These are phyloP conservation scores for Trichoplusia ni DNA, from an alignment of 1,140 invertebrate species.

Conservation along the genomic window DNA sequence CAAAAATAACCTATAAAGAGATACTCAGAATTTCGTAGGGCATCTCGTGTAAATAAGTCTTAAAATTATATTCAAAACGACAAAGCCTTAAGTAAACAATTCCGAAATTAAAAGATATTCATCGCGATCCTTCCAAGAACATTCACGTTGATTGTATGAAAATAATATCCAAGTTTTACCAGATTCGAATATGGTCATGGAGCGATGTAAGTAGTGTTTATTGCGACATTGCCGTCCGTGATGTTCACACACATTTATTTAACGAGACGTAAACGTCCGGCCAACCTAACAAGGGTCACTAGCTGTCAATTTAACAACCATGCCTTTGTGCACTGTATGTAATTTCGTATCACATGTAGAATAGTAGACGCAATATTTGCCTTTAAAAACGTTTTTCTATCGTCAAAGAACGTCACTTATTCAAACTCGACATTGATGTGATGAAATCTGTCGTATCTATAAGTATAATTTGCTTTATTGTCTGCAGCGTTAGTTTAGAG, in stretches of 20 bases:
- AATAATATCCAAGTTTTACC: slow-evolving; percentile 16
- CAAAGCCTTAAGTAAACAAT: not conserved
- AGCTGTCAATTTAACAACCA: slow-evolving; percentile 37
- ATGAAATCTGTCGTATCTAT: slow-evolving; percentile 35
- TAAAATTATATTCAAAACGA: too few relatives aligned
- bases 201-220: slow-evolving; percentile 20
- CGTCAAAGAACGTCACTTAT: not conserved
- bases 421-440: slow-evolving; percentile 36
- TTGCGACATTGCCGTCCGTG: slow-evolving; percentile 23
- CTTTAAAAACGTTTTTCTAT: too few relatives aligned
- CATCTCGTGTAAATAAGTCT: too few relatives aligned
- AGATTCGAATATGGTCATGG: slow-evolving; percentile 24
- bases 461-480: slow-evolving; percentile 44
- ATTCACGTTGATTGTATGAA: slow-evolving; percentile 15
- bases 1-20: too few relatives aligned
- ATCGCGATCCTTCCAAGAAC: slow-evolving; percentile 13
- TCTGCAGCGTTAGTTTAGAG: slow-evolving; percentile 39
- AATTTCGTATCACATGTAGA: slow-evolving; percentile 5
- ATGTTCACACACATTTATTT: slow-evolving; percentile 32
- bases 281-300: slow-evolving; percentile 38
- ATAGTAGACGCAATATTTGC: not conserved
- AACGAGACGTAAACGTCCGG: slow-evolving; percentile 42
- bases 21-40: too few relatives aligned
- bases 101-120: not conserved
- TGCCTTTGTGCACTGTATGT: slow-evolving; percentile 17